Evolutionary conservation across 1,140 invertebrate genomes (phyloP).

Genomic region (Cepaea nemoralis): DNA sequence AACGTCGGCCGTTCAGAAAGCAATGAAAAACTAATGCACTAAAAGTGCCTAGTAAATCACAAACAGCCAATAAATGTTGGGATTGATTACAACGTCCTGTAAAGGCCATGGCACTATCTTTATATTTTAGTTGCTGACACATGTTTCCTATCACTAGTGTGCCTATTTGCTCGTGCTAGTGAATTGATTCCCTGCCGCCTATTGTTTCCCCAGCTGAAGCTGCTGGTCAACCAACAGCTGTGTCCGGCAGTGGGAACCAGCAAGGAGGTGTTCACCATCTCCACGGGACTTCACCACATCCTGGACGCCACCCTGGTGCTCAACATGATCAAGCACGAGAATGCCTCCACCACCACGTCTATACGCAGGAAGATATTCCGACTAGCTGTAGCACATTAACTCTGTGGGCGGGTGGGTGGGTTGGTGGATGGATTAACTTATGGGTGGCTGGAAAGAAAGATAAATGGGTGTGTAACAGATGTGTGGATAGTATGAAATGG

Average conservation of each 20-base stretch:
- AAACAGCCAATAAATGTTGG: too few relatives aligned
- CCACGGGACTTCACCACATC: slow-evolving; percentile 41
- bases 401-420: neutral
- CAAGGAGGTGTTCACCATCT: slow-evolving; percentile 42
- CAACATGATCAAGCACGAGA: slow-evolving; percentile 38
- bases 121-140: too few relatives aligned
- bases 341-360: slow-evolving; percentile 8
- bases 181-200: too few relatives aligned
- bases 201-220: slow-evolving; percentile 15
- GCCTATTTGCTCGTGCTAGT: too few relatives aligned
- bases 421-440: neutral
- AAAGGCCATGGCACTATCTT: too few relatives aligned
- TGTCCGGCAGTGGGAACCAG: neutral
- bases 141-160: too few relatives aligned
- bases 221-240: neutral
- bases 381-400: neutral
- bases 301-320: slow-evolving; percentile 46
- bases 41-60: too few relatives aligned
- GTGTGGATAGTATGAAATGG: neutral
- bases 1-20: too few relatives aligned
- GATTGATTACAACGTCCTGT: too few relatives aligned
- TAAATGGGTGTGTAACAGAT: too few relatives aligned
- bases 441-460: neutral
- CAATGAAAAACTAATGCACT: too few relatives aligned
- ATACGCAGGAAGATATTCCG: neutral